These are phyloP conservation scores for Percopsis omiscomaycus DNA, from an alignment of 2,797 vertebrate species.

Conservation along the genomic window DNA sequence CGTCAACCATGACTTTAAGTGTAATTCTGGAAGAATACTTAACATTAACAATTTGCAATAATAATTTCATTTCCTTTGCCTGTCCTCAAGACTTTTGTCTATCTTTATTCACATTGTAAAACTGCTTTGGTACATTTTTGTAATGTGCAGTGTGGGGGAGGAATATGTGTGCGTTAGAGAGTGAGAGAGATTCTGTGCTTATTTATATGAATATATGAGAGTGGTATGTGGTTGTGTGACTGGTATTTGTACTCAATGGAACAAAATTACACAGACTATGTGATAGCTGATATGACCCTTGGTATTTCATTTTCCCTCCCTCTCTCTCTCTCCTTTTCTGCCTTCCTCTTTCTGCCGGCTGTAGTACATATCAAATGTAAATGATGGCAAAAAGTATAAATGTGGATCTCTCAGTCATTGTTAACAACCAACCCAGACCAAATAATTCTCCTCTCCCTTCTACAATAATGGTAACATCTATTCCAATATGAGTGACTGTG, in stretches of 20 bases:
- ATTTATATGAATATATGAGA: slow-evolving; percentile 1
- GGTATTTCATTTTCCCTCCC: slow-evolving; percentile 1
- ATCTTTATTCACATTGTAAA: too few species aligned
- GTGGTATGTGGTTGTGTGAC: slow-evolving; percentile 5
- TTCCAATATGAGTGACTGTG: not conserved
- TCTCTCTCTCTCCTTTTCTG: not conserved
- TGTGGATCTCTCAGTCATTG: not conserved
- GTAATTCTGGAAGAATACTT: too few species aligned
- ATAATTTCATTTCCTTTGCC: too few species aligned
- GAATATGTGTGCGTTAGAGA: not conserved
- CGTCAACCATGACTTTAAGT: too few species aligned
- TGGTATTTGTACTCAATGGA: not conserved
- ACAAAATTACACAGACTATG: slow-evolving; percentile 19
- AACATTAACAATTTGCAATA: too few species aligned
- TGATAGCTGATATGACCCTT: slow-evolving; percentile 25
- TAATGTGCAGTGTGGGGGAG: too few species aligned
- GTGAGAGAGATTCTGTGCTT: not conserved
- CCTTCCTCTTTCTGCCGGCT: not conserved
- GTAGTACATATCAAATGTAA: not conserved
- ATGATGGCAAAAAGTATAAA: not conserved
- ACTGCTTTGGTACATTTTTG: too few species aligned
- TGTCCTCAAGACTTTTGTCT: too few species aligned
- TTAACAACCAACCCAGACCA: too few species aligned
- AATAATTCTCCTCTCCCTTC: too few species aligned
- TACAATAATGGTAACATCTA: not conserved